Conservation (phyloP, 2,797 vertebrate species). For the Cichlasoma orientale region DNA sequence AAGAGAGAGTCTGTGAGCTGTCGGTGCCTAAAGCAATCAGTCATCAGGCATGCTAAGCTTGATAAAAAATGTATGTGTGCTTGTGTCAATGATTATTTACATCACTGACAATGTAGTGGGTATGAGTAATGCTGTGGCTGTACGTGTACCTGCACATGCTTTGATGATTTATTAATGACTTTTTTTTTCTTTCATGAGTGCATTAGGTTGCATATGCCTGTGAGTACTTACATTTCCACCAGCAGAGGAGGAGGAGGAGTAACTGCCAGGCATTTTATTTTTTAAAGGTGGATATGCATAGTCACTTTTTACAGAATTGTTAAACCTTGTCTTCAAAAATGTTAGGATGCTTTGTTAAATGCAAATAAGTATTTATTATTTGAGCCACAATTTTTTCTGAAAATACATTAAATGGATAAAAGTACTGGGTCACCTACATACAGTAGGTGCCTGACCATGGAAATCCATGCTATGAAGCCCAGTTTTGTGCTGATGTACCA, state of each 20-base stretch:
- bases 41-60: slow-evolving; percentile 49
- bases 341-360: background rate
- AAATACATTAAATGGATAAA: too few relatives aligned
- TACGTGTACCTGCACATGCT: slow-evolving; percentile 1
- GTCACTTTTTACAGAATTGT: background rate
- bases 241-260: too few relatives aligned
- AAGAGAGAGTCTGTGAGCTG: slow-evolving; percentile 24
- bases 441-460: too few relatives aligned
- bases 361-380: background rate
- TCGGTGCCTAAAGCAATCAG: slow-evolving; percentile 52
- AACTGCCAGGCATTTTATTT: background rate
- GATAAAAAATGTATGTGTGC: slow-evolving; percentile 61
- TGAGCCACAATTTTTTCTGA: too few relatives aligned
- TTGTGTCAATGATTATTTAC: slow-evolving; percentile 67
- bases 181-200: background rate
- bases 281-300: background rate
- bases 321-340: background rate
- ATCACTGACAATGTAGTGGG: slow-evolving; percentile 38
- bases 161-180: slow-evolving; percentile 37
- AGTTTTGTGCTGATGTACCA: background rate
- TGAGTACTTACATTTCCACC: too few relatives aligned
- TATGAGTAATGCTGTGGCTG: slow-evolving; percentile 37
- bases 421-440: too few relatives aligned
- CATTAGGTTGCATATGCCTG: background rate
- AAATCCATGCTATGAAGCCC: too few relatives aligned